phyloP scores from a whole-genome alignment of 2,797 vertebrate genomes.

The Xyrichtys novacula region DNA sequence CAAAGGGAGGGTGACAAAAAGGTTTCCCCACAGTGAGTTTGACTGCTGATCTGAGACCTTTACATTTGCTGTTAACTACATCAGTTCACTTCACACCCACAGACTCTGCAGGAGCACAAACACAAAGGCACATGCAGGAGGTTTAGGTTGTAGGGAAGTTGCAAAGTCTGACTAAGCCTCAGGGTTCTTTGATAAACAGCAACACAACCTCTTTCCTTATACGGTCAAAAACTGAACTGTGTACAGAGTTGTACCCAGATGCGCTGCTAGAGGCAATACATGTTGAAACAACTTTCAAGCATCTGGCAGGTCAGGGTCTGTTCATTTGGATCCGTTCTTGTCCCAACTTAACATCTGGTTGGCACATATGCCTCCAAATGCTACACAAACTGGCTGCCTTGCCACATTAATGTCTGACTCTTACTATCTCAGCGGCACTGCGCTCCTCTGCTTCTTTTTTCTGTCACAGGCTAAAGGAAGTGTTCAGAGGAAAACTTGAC shows the following conservation, averaged over 20 bases:
- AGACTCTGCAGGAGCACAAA: background rate
- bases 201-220: slow-evolving; percentile 35
- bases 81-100: slow-evolving; percentile 2
- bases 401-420: no score
- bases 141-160: slow-evolving; percentile 18
- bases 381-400: no score
- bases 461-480: no score
- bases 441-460: no score
- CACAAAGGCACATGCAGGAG: slow-evolving; percentile 20
- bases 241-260: background rate
- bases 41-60: background rate
- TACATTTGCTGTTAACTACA: no score
- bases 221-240: background rate
- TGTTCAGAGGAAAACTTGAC: no score
- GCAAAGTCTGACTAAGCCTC: slow-evolving; percentile 30
- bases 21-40: background rate
- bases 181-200: slow-evolving; percentile 54
- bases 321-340: no score
- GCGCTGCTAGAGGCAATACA: background rate
- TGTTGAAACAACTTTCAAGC: background rate
- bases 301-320: no score
- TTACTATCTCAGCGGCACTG: no score
- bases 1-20: background rate
- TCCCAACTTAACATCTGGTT: no score
- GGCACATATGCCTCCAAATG: no score